A percentile compares a stretch with the other conserved stretches of the same genome.
These are phyloP conservation scores for Drosophila affinis DNA, from an alignment of 2,888 invertebrate genomes.

Conservation along the genomic window DNA sequence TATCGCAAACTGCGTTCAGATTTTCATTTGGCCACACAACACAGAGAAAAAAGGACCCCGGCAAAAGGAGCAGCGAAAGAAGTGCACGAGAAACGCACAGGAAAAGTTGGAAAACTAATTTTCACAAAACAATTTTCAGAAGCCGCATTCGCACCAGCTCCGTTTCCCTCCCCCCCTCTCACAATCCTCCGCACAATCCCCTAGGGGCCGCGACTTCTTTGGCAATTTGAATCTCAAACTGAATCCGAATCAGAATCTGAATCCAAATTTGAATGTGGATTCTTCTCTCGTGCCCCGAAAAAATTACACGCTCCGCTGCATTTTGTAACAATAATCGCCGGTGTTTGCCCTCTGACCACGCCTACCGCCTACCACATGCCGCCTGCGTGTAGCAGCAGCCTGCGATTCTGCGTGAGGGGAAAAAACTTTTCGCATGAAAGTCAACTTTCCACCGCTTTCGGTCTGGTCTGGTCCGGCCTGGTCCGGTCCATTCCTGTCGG, in stretches of 20 bases:
- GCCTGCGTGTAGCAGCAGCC: background rate
- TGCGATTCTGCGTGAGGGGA: conserved; percentile 22
- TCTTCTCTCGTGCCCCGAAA: conserved; percentile 52
- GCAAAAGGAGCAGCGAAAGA: conserved; percentile 14
- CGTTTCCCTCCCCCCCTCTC: background rate
- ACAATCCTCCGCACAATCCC: background rate
- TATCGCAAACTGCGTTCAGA: conserved; percentile 67
- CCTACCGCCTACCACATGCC: conserved; percentile 9
- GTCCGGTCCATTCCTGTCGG: background rate
- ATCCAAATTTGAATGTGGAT: conserved; percentile 59
- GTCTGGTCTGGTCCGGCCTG: background rate
- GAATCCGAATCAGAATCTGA: conserved; percentile 32
- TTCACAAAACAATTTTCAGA: conserved; percentile 76
- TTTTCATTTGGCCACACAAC: conserved; percentile 52
- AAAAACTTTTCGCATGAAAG: conserved; percentile 76
- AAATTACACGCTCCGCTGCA: conserved; percentile 76
- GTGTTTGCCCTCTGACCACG: conserved; percentile 68
- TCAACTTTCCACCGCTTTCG: conserved; percentile 57
- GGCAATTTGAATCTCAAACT: conserved; percentile 74
- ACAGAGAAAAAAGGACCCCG: background rate
- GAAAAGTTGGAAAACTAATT: conserved; percentile 77
- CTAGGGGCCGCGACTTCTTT: conserved; percentile 46
- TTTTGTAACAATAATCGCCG: conserved; percentile 77
- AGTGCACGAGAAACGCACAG: conserved; percentile 41
- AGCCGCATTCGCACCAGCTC: conserved; percentile 48